Base-by-base conservation (phyloP, 2,113 vertebrate species). In the Cololabis saira region DNA sequence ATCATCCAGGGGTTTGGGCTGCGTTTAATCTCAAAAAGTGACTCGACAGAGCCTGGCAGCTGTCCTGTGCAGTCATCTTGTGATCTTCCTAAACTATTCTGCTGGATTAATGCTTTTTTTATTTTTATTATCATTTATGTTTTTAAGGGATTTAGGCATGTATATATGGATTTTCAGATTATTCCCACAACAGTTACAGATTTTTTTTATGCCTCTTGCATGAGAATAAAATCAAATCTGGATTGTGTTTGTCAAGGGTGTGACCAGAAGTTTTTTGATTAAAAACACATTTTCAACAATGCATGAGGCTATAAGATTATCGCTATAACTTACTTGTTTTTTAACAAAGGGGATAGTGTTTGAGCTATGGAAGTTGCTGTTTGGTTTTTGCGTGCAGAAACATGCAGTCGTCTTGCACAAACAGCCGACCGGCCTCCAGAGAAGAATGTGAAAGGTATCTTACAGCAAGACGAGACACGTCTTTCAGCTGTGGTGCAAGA, bases 391-490 rank as follows among this genome's bases (percentile, higher is more conserved):
- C 61, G 0, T 47, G 75, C 24, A 64, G 55, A 48, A 65, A 72
- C 78, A 37, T 12, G 64, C 48, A 18, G 22, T 1, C n/a, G 2
- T 54, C 1, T 0, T 0, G 37, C 30, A 21, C 42, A 42, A 18
- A 37, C 62, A 68, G n/a, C 21, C 33, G 16, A 71, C 41, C 15
- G 1, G 50, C 47, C 51, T 18, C 10, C 17, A 43, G 42, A 64
- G 27, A 68, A 44, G 66, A 70, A 75, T 74, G 22, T 14, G 33
- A 4, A 67, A 41, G 37, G 37, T 49, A 61, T 81, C 33, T 53
- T 45, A 10, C 10, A 21, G 50, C 82, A 75, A 67, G 82, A 69
- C 6, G 67, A 61, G 71, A 63, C 89, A 81, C 0, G 82, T 70
- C 56, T 12, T 22, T 60, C 67, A 45, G 62, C 60, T 68, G 42